Conservation (phyloP, 1,140 invertebrate species). For the Formica exsecta region DNA sequence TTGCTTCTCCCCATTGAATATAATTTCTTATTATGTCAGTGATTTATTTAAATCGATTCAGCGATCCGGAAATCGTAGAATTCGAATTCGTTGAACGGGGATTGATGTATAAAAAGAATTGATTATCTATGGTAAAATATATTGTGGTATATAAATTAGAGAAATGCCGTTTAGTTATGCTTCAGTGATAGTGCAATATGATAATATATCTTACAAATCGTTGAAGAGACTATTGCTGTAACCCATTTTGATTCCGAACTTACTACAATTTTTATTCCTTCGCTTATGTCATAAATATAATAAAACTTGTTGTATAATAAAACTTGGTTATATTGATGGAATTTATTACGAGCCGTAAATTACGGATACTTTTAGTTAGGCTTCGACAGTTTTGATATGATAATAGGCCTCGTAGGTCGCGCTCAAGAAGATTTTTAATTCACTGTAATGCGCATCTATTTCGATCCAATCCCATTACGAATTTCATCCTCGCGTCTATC, state of each 20-base stretch:
- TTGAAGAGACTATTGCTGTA: not conserved
- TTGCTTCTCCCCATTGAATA: not conserved
- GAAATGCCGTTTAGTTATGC: not conserved
- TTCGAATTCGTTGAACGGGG: not conserved
- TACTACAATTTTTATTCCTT: not conserved
- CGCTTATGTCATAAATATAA: not conserved
- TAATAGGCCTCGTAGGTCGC: not conserved
- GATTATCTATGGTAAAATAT: slow-evolving; percentile 12
- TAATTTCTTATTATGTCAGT: slow-evolving; percentile 4
- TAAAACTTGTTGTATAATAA: not conserved
- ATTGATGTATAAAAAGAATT: not conserved
- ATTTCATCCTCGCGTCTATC: slow-evolving; percentile 19
- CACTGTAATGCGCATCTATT: not conserved
- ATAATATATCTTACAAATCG: not conserved
- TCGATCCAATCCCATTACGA: not conserved
- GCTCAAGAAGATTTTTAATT: not conserved
- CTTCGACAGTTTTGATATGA: not conserved
- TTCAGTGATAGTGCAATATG: not conserved
- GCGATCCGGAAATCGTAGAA: slow-evolving; percentile 3
- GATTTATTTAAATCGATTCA: slow-evolving; percentile 27
- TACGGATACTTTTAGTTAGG: not conserved
- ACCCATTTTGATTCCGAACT: not conserved
- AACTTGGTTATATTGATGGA: not conserved
- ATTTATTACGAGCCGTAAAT: not conserved
- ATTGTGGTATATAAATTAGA: slow-evolving; percentile 24